A percentile compares a stretch with the other conserved stretches of the same genome.
These are phyloP conservation scores for Noctilio leporinus DNA, from an alignment of 2,113 vertebrate genomes.

Conservation along the genomic window DNA sequence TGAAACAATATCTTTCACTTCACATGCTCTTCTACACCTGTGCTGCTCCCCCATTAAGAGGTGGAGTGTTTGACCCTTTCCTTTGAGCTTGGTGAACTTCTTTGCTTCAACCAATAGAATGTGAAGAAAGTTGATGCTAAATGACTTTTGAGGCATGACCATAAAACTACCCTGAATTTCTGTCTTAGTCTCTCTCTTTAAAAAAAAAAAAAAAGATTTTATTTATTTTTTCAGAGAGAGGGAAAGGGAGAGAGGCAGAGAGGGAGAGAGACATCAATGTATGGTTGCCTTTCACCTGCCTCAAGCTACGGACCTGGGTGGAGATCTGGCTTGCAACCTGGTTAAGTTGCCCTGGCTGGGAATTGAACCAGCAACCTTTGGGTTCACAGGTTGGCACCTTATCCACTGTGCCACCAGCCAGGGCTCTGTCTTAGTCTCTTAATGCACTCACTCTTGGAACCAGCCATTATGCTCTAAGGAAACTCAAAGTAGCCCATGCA, in stretches of 20 bases:
- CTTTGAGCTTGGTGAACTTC: background rate
- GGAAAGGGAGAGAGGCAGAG: too few species aligned
- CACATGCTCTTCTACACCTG: background rate
- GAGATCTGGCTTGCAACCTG: too few species aligned
- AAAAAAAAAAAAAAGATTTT: too few species aligned
- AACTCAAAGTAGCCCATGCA: background rate
- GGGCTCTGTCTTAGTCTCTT: background rate
- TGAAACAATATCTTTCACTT: background rate
- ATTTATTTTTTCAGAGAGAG: too few species aligned
- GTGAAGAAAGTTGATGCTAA: background rate
- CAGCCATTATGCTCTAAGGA: background rate
- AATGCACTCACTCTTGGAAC: background rate
- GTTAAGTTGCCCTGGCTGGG: too few species aligned
- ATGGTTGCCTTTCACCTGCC: too few species aligned
- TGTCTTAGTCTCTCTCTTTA: background rate
- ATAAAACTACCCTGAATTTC: background rate
- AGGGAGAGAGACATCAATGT: too few species aligned
- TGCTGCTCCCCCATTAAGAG: background rate
- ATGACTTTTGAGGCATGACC: background rate
- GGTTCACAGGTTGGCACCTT: too few species aligned
- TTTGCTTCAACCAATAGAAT: background rate
- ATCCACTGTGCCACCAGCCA: too few species aligned
- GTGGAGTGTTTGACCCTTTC: background rate
- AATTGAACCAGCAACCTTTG: too few species aligned
- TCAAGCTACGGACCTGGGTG: too few species aligned